Evolutionary conservation across 2,888 invertebrate species (phyloP), one percentile per base, ranked within the genome.

Genomic region (Formica aserva): DNA sequence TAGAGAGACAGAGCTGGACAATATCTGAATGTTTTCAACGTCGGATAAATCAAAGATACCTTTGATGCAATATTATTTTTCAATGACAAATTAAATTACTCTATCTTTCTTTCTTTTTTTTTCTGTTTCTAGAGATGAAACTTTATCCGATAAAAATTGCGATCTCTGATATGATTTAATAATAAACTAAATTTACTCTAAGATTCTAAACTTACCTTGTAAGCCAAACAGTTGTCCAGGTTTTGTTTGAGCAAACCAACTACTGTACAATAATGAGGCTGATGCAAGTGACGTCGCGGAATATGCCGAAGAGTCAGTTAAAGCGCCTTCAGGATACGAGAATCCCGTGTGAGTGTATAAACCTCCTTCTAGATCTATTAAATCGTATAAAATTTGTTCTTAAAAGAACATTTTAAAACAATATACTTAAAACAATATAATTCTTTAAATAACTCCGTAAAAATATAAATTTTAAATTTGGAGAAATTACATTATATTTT

Each of bases 201-300:
- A 75, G 32, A 0, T 6, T 18, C 0, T 63, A 38, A 66, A 22
- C 90, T 94, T 95, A 97, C 97, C 97, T 96, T 97, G 96, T 60
- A 97, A 94, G 87, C 96, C 96, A 89, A 97, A 96, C 66, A 97
- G 94, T 86, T 96, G 96, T 82, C 94, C 94, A 41, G 95, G 92
- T 75, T 94, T 94, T 26, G 94, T 92, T 86, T 94, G 94, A 11
- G 92, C 92, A 82, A 94, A 93, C 94, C 94, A 94, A 80, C 93
- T 94, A 82, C 93, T 94, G 84, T 94, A 94, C 38, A 94, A 91
- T 29, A 94, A 86, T 0, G 94, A 94, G 2, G 94, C 94, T 2
- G 94, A 94, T 1, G 94, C 93, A 1, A 94, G 86, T 35, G 94
- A 94, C 3, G 94, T 92, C 48, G 93, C 91, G 1, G 94, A 92